Conservation (phyloP, 2,113 vertebrate genomes). For the Zosterops hypoxanthus region DNA sequence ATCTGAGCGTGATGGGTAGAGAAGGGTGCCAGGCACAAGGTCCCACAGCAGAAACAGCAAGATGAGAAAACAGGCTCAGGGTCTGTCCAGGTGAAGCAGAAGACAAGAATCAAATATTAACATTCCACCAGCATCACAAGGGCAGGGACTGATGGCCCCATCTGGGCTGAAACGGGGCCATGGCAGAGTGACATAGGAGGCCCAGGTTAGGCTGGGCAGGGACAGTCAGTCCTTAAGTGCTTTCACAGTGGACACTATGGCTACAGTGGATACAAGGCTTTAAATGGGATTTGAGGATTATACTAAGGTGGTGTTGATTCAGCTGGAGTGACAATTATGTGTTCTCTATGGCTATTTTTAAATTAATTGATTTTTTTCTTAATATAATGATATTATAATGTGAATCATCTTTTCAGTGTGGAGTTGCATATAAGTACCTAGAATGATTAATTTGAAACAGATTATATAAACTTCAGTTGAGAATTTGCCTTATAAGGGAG, state of each 20-base stretch:
- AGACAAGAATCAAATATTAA: neutral
- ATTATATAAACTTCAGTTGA: neutral
- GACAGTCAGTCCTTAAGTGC: fast-evolving
- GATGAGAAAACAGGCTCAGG: neutral
- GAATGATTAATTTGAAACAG: neutral
- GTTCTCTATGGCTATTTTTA: neutral
- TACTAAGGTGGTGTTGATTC: neutral
- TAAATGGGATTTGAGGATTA: neutral
- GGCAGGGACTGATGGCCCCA: neutral
- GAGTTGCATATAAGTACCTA: neutral
- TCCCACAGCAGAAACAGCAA: neutral
- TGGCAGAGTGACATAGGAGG: fast-evolving
- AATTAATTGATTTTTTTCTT: neutral
- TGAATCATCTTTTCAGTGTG: neutral
- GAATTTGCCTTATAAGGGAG: neutral
- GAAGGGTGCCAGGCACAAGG: neutral
- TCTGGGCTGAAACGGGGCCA: neutral
- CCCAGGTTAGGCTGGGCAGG: neutral
- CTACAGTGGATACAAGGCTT: fast-evolving
- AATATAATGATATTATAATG: neutral
- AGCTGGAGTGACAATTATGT: neutral
- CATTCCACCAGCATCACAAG: neutral
- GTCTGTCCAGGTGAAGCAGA: neutral
- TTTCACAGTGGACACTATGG: neutral
- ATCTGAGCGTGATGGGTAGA: neutral